Conservation (phyloP, 1,140 invertebrate species). For the Zaprionus taronus region DNA sequence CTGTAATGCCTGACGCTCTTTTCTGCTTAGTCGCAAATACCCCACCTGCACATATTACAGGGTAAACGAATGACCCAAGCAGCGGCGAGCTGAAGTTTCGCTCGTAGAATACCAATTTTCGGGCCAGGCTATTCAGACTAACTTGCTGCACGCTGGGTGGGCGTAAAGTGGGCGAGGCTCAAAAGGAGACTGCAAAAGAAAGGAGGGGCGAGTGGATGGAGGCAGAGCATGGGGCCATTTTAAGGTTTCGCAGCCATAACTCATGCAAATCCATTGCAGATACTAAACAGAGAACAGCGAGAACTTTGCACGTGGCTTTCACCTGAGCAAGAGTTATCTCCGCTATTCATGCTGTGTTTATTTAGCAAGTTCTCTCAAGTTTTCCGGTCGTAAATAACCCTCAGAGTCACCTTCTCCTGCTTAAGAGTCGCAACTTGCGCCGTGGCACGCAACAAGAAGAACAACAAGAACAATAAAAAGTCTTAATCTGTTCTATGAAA, state of each 20-base stretch:
- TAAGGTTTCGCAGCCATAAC: conserved; percentile 10
- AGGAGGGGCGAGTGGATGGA: neutral
- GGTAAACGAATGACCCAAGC: conserved; percentile 14
- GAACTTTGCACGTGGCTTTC: conserved; percentile 7
- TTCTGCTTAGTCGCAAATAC: neutral
- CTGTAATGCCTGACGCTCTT: neutral
- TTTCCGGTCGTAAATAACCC: conserved; percentile 35
- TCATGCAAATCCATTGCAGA: conserved; percentile 12
- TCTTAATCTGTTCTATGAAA: conserved; percentile 34
- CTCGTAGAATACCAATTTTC: conserved; percentile 49
- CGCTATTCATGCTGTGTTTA: conserved; percentile 39
- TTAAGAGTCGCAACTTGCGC: conserved; percentile 9
- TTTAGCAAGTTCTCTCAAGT: conserved; percentile 33
- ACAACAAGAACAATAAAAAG: conserved; percentile 23
- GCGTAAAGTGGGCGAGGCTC: neutral
- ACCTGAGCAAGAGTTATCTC: conserved; percentile 4
- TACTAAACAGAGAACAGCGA: neutral
- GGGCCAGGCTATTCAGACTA: conserved; percentile 46
- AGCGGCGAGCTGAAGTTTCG: neutral
- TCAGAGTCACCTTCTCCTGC: neutral
- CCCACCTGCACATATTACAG: conserved; percentile 1
- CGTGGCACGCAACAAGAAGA: conserved; percentile 2
- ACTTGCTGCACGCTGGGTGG: conserved; percentile 16
- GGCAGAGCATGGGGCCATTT: conserved; percentile 4
- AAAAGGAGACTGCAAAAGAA: too few relatives aligned